Base-by-base conservation (phyloP, 2,888 invertebrate genomes). In the Xylocampa areola region DNA sequence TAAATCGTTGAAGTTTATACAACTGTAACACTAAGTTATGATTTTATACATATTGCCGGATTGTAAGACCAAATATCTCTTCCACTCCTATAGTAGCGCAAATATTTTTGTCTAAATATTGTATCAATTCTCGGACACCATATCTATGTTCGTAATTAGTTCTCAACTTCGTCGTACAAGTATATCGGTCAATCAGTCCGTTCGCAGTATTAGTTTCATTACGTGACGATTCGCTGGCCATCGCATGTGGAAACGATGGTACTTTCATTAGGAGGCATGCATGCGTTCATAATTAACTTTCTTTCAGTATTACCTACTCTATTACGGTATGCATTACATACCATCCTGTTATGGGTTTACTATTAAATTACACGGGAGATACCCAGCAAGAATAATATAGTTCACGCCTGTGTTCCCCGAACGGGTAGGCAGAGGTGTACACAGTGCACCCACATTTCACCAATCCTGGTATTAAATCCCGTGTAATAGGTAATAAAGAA, bases 261-360 rank as follows among this genome's bases (percentile, higher is more conserved):
- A 68, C 61, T 71, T 71, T 68, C 71, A 55, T 44, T 39, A 43
- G 47, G 30, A 57, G 21, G 57, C 27, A 54, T 37, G 57, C 63
- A 63, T 47, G 50, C 35, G 23, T 23, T 58, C 17, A 25, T 45
- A 27, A 39, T 55, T 58, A 41, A 71, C 68, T 71, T 71, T 71
- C 71, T 52, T 71, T 11, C 17, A 19, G 25, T 8, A n/a, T n/a
- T 1, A 17, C 3, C 8, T 23, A 7, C 14, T 21, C 2, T 67
- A 5, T 37, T 36, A 49, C 44, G 48, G 30, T 23, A 54, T 32
- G 37, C 25, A 11, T 58, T 65, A 48, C 25, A 23, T 47, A 30
- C 16, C n/a, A 2, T 21, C 2, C 11, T 7, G n/a, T 6, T 21
- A 21, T 21, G 21, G 21, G 1, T 25, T 2, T 8, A 10, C 8